These are phyloP conservation scores for Drosophila planitibia DNA, from an alignment of 2,888 invertebrate species.

Conservation along the genomic window DNA sequence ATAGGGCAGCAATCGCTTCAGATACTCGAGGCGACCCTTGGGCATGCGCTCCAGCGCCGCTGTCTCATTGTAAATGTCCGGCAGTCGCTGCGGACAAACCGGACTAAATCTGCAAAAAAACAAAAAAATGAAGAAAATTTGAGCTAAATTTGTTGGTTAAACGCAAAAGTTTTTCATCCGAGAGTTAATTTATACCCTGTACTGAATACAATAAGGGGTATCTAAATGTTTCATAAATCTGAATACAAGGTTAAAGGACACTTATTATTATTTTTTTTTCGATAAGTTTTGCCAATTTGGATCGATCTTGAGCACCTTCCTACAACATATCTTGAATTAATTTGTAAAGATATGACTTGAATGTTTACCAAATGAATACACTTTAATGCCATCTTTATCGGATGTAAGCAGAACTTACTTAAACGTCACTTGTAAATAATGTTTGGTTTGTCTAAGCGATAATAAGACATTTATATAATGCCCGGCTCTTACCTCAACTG, in stretches of 20 bases:
- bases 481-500: not conserved
- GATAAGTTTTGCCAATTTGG: not conserved
- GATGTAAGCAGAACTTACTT: not conserved
- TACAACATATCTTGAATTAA: not conserved
- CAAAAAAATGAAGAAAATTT: constrained; percentile 48
- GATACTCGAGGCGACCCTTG: constrained; percentile 93
- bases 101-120: constrained; percentile 89
- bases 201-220: not conserved
- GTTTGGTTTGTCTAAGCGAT: not conserved
- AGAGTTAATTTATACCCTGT: constrained; percentile 13
- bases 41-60: constrained; percentile 94
- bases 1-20: constrained; percentile 94
- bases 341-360: not conserved
- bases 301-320: not conserved
- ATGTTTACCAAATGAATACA: not conserved
- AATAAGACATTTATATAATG: not conserved
- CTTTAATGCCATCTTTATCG: fast-evolving
- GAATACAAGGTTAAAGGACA: not conserved
- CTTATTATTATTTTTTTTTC: not conserved
- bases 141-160: constrained; percentile 36
- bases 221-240: not conserved
- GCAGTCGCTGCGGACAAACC: constrained; percentile 96
- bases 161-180: constrained; percentile 54
- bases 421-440: not conserved
- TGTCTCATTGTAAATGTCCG: constrained; percentile 94